Evolutionary conservation across 2,797 vertebrate genomes (phyloP).

Genomic region (Botia kubotai): DNA sequence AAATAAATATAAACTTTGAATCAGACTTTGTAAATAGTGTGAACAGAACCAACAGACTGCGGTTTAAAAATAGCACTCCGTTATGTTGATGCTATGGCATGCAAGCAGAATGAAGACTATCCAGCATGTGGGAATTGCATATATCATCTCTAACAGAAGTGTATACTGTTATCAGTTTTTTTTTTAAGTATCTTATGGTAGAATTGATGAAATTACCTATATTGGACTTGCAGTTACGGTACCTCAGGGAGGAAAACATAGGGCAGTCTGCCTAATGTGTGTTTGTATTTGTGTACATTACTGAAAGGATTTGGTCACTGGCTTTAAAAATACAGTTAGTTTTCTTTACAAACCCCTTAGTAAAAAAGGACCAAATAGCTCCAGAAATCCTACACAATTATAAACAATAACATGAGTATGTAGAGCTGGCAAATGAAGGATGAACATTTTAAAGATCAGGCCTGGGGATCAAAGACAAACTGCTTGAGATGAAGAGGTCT

Average conservation of each 20-base stretch:
- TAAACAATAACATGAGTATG: background rate
- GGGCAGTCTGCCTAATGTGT: background rate
- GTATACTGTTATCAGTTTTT: background rate
- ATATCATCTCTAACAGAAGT: slow-evolving; percentile 2
- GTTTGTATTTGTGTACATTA: background rate
- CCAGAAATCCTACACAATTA: background rate
- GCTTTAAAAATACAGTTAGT: background rate
- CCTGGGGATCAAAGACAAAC: background rate
- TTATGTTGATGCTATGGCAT: background rate
- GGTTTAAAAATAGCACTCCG: slow-evolving; percentile 22
- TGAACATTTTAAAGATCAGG: background rate
- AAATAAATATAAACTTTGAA: slow-evolving; percentile 1
- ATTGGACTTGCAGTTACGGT: slow-evolving; percentile 5
- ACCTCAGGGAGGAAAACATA: background rate
- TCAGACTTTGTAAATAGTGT: slow-evolving; percentile 15
- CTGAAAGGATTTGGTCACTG: background rate
- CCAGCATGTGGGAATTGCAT: slow-evolving; percentile 14
- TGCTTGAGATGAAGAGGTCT: slow-evolving; percentile 25
- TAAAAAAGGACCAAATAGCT: background rate
- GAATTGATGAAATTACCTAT: slow-evolving; percentile 9
- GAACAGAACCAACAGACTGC: slow-evolving; percentile 9
- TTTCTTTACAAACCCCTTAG: background rate
- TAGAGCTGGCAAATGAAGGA: slow-evolving; percentile 8
- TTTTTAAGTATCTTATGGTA: slow-evolving; percentile 25
- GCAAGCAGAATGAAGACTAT: background rate